Evolutionary conservation across 2,113 vertebrate species (phyloP), one percentile per base, ranked within the genome.

Genomic region (Rutilus rutilus): DNA sequence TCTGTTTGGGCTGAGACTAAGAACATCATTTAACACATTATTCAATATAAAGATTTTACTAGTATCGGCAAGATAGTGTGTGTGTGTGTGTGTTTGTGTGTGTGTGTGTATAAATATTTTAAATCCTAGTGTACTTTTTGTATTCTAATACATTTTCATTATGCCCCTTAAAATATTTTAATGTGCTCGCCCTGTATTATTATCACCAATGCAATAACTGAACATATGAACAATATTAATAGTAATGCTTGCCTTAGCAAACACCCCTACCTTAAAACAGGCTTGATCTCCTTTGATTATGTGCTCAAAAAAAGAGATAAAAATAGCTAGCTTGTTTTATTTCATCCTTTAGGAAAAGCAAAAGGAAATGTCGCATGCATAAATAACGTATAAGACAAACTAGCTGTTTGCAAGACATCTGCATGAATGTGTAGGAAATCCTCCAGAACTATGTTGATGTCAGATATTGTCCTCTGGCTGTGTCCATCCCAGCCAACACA

Each of bases 401-500:
- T 4, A 60, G 6, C 6, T 60, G 33, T 78, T 60, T 25, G 23
- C 33, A 60, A n/a, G 77, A 79, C 77, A 60, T 60, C 33, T 69
- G 52, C 52, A 78, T 78, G 1, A 78, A 42, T 9, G 23, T 60
- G 21, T 62, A 6, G 62, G 27, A 50, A 39, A 57, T 17, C 54
- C 36, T 33, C 14, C 54, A 23, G 19, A 21, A 21, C 54, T 21
- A 57, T 57, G 54, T 8, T 57, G 7, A 57, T 9, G 54, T 57
- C 54, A 57, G 33, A 86, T 69, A 39, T 62, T 47, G 54, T n/a
- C 64, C 25, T 79, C 69, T 73, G 45, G 65, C 78, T 75, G 33
- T 54, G 50, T 73, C 62, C 42, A 54, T 83, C 84, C n/a, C 45
- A 64, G n/a, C 39, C 27, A 17, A 50, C 12, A 47, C 30, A 73